Evolutionary conservation across 2,888 invertebrate species (phyloP).

Genomic region (Netelia virgata): DNA sequence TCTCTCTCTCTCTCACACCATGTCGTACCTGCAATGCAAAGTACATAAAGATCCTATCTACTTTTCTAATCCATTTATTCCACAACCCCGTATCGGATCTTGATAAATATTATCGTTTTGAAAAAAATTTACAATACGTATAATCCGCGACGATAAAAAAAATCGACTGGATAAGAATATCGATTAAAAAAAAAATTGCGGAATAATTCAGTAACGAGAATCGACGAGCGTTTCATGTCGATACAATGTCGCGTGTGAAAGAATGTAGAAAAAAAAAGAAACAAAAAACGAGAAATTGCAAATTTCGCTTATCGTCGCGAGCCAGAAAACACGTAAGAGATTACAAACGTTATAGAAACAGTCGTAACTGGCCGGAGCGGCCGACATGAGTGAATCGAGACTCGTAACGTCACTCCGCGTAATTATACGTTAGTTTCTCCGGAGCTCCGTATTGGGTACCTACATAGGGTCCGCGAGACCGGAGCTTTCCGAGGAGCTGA

Average conservation of each 20-base stretch:
- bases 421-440: slow-evolving; percentile 27
- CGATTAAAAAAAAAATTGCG: too few relatives aligned
- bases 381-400: neutral
- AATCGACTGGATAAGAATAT: too few relatives aligned
- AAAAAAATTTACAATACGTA: too few relatives aligned
- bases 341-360: neutral
- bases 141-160: too few relatives aligned
- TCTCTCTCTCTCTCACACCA: slow-evolving; percentile 7
- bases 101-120: too few relatives aligned
- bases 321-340: neutral
- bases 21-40: neutral
- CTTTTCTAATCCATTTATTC: slow-evolving; percentile 7
- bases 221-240: too few relatives aligned
- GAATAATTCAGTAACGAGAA: too few relatives aligned
- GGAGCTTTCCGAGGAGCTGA: neutral
- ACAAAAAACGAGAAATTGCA: too few relatives aligned
- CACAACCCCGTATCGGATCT: neutral
- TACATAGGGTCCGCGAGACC: slow-evolving; percentile 11
- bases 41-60: slow-evolving; percentile 8
- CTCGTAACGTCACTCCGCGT: slow-evolving; percentile 21
- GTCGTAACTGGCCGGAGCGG: neutral
- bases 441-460: slow-evolving; percentile 17
- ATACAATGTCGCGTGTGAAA: too few relatives aligned
- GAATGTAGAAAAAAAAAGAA: too few relatives aligned
- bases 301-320: too few relatives aligned